Evolutionary conservation across 2,113 vertebrate genomes (phyloP).

Genomic region (Rhabdomys dilectus): DNA sequence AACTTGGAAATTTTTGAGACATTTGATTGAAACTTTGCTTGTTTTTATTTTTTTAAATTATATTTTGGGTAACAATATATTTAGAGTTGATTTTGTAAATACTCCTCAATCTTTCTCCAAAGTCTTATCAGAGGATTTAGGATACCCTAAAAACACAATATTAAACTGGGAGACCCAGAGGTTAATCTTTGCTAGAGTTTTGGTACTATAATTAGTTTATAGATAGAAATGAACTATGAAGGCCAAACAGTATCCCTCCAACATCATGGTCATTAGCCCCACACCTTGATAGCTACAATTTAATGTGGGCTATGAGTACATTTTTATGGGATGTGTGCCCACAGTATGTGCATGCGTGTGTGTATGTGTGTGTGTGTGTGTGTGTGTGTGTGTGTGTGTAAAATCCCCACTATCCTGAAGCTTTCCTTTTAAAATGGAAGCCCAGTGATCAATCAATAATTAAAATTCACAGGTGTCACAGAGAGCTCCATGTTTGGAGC

Average conservation of each 20-base stretch:
- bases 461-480: neutral
- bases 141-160: neutral
- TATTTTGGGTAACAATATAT: neutral
- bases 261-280: conserved; percentile 55
- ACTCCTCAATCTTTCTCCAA: conserved; percentile 21
- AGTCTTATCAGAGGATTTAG: neutral
- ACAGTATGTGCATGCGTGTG: too few species aligned
- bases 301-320: neutral
- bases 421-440: neutral
- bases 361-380: too few species aligned
- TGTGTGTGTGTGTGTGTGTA: too few species aligned
- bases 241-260: conserved; percentile 33
- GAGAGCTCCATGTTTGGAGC: neutral
- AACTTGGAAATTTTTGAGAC: conserved; percentile 34
- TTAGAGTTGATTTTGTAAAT: conserved; percentile 60
- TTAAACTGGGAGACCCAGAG: neutral
- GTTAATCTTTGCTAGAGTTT: neutral
- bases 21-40: neutral
- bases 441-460: neutral
- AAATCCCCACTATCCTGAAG: neutral
- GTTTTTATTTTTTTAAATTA: conserved; percentile 3
- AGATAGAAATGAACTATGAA: conserved; percentile 22
- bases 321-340: neutral
- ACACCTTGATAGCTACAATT: neutral
- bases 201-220: conserved; percentile 49